phyloP scores from a whole-genome alignment of 2,113 vertebrate species.

The Microcebus jonahi region DNA sequence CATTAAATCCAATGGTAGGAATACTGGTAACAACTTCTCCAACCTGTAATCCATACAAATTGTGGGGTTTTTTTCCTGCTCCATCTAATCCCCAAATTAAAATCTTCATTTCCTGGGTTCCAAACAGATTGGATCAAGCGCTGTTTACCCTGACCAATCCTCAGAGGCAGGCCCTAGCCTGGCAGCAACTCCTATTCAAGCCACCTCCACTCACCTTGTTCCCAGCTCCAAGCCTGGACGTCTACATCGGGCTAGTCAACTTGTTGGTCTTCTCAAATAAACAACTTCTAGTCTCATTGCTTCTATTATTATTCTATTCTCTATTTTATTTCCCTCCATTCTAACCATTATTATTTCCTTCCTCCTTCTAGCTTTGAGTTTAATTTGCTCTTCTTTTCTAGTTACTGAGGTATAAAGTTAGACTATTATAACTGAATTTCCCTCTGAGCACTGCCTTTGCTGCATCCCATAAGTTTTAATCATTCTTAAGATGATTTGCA shows the following conservation, averaged over 20 bases:
- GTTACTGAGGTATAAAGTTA: background rate
- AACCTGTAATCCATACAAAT: conserved; percentile 95
- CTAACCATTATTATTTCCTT: background rate
- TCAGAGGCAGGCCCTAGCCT: background rate
- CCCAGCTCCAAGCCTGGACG: background rate
- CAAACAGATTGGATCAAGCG: conserved; percentile 88
- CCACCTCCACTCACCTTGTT: background rate
- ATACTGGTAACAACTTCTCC: conserved; percentile 96
- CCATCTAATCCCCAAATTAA: conserved; percentile 93
- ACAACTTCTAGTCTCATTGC: background rate
- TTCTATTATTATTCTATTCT: background rate
- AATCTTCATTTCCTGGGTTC: conserved; percentile 95
- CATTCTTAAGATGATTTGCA: background rate
- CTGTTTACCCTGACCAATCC: background rate
- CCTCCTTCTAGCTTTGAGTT: background rate
- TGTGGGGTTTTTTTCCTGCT: conserved; percentile 92
- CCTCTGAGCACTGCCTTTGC: background rate
- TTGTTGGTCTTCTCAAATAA: conserved; percentile 4
- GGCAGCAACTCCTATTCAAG: background rate
- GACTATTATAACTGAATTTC: background rate
- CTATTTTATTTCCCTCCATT: background rate
- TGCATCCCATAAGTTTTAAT: background rate
- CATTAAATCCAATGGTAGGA: conserved; percentile 95
- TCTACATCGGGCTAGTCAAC: background rate
- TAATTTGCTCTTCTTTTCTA: background rate